Evolutionary conservation across 2,888 invertebrate genomes (phyloP), one percentile per base, ranked within the genome.

Genomic region (Lacanobia oleracea): DNA sequence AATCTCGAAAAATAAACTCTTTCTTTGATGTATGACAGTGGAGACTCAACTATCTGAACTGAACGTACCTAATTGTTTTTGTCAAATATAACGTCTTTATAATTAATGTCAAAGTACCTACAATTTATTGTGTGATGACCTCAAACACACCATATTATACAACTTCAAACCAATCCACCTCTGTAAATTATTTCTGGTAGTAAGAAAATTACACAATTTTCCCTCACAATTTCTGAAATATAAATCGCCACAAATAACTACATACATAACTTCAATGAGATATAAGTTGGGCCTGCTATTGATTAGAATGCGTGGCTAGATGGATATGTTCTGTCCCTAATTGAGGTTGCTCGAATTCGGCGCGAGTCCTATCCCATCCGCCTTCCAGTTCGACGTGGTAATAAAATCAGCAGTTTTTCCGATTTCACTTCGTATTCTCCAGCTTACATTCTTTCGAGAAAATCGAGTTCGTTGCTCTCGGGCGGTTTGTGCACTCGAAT

Each of bases 351-450:
- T 83, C 86, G 91, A 89, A 90, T 91, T 89, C 88, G 87, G 86
- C 88, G 85, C 86, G 88, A 88, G 89, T 92, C 91, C 91, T 89
- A 89, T 89, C 88, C 92, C 86, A 91, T 91, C 91, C 92, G 91
- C 90, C 90, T 91, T 90, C 89, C 91, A 91, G 91, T 91, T 91
- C 90, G 82, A 86, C 86, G 87, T 87, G 86, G 90, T 91, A 93
- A 94, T 95, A 94, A 95, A 95, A 95, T 95, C 94, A 95, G 94
- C 94, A 94, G 94, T 95, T 95, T 94, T 94, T 94, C 93, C 93
- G 93, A 94, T 93, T 94, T 91, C 85, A 90, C 92, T 93, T 91
- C 92, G 93, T 93, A 93, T 94, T 94, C 92, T 89, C 86, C 79
- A 88, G 88, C 88, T 91, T 89, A 89, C 89, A 88, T 91, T 91